These are phyloP conservation scores for Adrianichthys oophorus DNA, from an alignment of 2,797 vertebrate genomes.

Conservation along the genomic window DNA sequence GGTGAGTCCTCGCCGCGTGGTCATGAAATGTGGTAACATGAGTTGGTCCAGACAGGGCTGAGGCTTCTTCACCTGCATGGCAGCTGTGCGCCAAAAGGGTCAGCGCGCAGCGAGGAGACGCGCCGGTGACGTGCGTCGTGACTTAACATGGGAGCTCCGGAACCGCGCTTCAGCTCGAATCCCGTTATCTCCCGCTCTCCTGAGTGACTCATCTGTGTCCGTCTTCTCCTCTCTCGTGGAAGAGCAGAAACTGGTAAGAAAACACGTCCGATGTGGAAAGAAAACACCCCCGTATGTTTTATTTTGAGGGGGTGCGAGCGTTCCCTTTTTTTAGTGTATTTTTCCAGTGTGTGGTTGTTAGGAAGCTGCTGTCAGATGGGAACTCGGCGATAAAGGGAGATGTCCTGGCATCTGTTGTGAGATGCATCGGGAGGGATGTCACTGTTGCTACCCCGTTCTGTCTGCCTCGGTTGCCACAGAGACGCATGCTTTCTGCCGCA, in stretches of 20 bases:
- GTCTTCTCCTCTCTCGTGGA: constrained; percentile 42
- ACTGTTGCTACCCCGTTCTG: constrained; percentile 52
- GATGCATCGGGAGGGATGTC: constrained; percentile 42
- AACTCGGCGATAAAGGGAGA: constrained; percentile 21
- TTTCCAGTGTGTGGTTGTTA: constrained; percentile 12
- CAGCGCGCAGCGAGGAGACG: constrained; percentile 1
- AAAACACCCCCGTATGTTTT: constrained; percentile 1
- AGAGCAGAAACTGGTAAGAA: constrained; percentile 57
- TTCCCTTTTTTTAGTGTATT: constrained; percentile 1
- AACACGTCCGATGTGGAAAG: constrained; percentile 20
- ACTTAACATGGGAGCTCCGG: constrained; percentile 17
- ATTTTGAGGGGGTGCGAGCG: neutral
- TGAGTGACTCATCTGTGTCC: constrained; percentile 43
- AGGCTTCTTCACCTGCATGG: neutral
- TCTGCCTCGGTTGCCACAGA: constrained; percentile 40
- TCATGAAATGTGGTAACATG: no score
- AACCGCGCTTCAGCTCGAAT: constrained; percentile 13
- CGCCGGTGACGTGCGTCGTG: constrained; percentile 40
- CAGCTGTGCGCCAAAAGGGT: constrained; percentile 23
- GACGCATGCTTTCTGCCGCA: constrained; percentile 42
- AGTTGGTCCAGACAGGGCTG: neutral
- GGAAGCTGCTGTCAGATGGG: constrained; percentile 18
- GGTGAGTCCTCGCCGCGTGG: no score
- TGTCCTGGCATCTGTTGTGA: constrained; percentile 43
- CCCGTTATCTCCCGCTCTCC: constrained; percentile 21